A percentile compares a stretch with the other conserved stretches of the same genome.
phyloP scores from a whole-genome alignment of 1,140 invertebrate genomes.

The Drosophila chauvacae region DNA sequence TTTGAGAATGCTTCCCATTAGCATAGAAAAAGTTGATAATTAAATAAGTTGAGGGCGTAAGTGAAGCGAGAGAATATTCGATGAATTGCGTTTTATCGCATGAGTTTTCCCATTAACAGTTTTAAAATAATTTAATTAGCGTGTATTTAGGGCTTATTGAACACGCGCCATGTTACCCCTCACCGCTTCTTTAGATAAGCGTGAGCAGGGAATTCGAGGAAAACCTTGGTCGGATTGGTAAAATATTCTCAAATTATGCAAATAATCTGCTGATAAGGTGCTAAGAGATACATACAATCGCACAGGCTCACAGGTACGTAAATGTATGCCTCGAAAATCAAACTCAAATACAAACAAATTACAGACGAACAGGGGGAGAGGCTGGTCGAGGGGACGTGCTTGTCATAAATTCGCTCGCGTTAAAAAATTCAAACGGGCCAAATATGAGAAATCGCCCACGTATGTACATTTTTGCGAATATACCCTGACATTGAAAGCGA shows the following conservation, averaged over 20 bases:
- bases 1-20: slow-evolving; percentile 23
- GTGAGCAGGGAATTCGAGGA: slow-evolving; percentile 26
- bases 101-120: slow-evolving; percentile 34
- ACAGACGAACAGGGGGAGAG: neutral
- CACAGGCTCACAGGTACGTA: neutral
- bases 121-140: slow-evolving; percentile 38
- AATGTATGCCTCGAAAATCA: slow-evolving; percentile 24
- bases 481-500: slow-evolving; percentile 7
- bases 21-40: slow-evolving; percentile 40
- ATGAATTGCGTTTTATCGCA: slow-evolving; percentile 20
- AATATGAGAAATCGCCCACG: slow-evolving; percentile 59
- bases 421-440: slow-evolving; percentile 58
- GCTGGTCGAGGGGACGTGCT: slow-evolving; percentile 32
- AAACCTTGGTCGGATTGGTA: slow-evolving; percentile 17
- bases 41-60: slow-evolving; percentile 38
- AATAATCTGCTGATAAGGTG: slow-evolving; percentile 71
- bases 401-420: slow-evolving; percentile 56
- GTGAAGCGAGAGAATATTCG: slow-evolving; percentile 17
- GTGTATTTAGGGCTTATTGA: slow-evolving; percentile 4
- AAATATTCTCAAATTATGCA: slow-evolving; percentile 57
- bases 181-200: slow-evolving; percentile 21
- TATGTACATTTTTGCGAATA: slow-evolving; percentile 51
- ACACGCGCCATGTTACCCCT: slow-evolving; percentile 6
- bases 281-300: slow-evolving; percentile 38
- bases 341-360: slow-evolving; percentile 49